Evolutionary conservation across 2,888 invertebrate genomes (phyloP), one percentile per base, ranked within the genome.

Genomic region (Portevinia maculata): DNA sequence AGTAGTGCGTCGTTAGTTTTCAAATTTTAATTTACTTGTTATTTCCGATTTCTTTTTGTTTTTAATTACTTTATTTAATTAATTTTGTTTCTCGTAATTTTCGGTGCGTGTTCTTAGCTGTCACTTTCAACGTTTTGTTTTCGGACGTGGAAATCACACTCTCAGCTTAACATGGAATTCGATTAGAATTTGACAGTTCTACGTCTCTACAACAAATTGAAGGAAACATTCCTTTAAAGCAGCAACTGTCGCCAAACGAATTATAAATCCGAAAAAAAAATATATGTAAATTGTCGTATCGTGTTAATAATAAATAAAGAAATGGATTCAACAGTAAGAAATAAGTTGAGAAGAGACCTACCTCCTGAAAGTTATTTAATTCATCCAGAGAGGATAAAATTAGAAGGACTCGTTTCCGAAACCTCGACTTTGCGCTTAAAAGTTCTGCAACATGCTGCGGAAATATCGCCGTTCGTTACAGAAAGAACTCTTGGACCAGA

Each of bases 401-500:
- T 84, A 0, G 84, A 85, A 39, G 81, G 79, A 6, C 67, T 85
- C 0, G 64, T 73, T 8, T 71, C 70, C n/a, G 86, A 85, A 3
- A 52, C 84, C 4, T 84, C 85, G 41, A 84, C 85, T 48, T 17
- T 85, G 3, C 85, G 84, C 21, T 73, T 86, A 9, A 64, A 73
- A 19, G 84, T 86, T 6, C 60, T 87, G n/a, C 79, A 84, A 59
- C 86, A 86, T 79, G 87, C 87, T 5, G 86, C 85, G 0, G 86
- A 86, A 84, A 86, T 87, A 32, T 86, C 87, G 1, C 85, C 85
- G 0, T 81, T 85, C 6, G 85, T 86, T 9, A 87, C 86, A n/a
- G 87, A 86, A 24, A 87, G 89, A 0, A 87, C 88, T 2, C 74
- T 89, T 17, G 89, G 90, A 0, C 86, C 87, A 0, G 89, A 90